A percentile compares a stretch with the other conserved stretches of the same genome.
Evolutionary conservation across 2,888 invertebrate genomes (phyloP).

Genomic region (Sabatieria punctata): DNA sequence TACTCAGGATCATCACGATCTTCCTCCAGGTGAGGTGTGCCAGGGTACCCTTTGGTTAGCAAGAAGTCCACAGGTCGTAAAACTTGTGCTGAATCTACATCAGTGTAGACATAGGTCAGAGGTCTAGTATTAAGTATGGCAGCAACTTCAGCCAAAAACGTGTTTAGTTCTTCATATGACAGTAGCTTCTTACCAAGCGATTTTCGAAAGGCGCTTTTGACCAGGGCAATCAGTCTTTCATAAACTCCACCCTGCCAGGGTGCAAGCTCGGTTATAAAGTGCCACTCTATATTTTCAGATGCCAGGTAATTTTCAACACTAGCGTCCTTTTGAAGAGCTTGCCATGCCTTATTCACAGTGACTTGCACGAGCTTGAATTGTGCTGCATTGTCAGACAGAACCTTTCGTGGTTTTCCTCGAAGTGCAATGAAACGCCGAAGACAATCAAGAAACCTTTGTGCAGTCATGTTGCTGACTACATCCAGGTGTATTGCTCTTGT

Average conservation of each 20-base stretch:
- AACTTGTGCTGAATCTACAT: background rate
- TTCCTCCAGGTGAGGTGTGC: background rate
- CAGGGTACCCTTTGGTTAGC: background rate
- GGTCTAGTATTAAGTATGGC: conserved; percentile 9
- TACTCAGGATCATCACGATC: conserved; percentile 1
- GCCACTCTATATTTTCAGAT: conserved; percentile 6
- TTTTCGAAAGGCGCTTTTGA: conserved; percentile 6
- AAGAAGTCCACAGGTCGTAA: conserved; percentile 1
- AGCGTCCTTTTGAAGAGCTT: background rate
- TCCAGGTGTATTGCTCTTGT: background rate
- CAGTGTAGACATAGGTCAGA: conserved; percentile 9
- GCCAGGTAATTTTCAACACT: background rate
- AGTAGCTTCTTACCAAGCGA: conserved; percentile 8
- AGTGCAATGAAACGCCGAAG: background rate
- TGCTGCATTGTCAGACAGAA: conserved; percentile 1
- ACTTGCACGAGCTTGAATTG: background rate
- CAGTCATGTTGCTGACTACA: background rate
- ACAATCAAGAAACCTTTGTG: background rate
- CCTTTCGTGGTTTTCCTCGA: background rate
- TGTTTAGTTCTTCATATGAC: conserved; percentile 6
- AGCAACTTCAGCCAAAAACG: conserved; percentile 7
- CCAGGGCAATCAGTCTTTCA: conserved; percentile 8
- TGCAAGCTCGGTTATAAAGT: conserved; percentile 9
- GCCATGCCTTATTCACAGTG: background rate
- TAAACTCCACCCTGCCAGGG: conserved; percentile 11